These are phyloP conservation scores for Hylaeus volcanicus DNA, from an alignment of 1,140 invertebrate species.

Conservation along the genomic window DNA sequence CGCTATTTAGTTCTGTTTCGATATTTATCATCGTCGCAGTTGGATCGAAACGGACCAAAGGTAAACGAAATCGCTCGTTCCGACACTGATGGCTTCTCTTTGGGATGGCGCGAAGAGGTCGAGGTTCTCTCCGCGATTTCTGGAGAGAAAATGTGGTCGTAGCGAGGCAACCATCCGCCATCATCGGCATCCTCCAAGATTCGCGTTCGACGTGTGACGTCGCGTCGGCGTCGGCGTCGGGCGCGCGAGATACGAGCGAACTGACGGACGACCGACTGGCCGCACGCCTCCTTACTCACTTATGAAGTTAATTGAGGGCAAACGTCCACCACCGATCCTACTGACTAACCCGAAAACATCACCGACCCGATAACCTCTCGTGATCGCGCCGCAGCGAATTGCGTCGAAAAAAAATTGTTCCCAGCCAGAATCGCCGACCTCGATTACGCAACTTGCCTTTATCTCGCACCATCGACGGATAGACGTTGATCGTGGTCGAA, in stretches of 20 bases:
- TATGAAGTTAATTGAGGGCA: constrained; percentile 82
- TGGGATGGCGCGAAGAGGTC: no score
- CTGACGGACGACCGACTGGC: constrained; percentile 72
- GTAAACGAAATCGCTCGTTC: no score
- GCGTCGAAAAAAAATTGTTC: constrained; percentile 6
- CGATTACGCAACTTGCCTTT: neutral
- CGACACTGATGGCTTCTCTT: no score
- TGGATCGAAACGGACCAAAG: no score
- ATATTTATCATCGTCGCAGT: neutral
- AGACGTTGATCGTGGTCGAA: neutral
- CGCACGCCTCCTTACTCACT: constrained; percentile 81
- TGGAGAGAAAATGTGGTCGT: no score
- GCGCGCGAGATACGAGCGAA: constrained; percentile 56
- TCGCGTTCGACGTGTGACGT: neutral
- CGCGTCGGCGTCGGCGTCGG: neutral
- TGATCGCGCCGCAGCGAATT: neutral
- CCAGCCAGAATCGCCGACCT: neutral
- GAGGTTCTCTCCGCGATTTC: no score
- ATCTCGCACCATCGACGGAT: no score
- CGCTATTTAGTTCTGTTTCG: neutral
- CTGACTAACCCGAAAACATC: constrained; percentile 78
- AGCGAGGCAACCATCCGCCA: no score
- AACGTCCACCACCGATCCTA: constrained; percentile 76
- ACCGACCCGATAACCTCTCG: neutral
- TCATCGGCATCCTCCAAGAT: neutral